Evolutionary conservation across 2,113 vertebrate genomes (phyloP).

Genomic region (western clawed frog (Xenopus tropicalis)): UCB_Xtro_10.0 CM004450.2:42932001-42932500

Average conservation of each 20-base stretch:
- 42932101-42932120: conserved; percentile 33
- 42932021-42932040: background rate
- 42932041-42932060: conserved; percentile 12
- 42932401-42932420: too few species aligned
- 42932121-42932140: conserved; percentile 24
- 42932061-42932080: conserved; percentile 30
- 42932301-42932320: background rate
- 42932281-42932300: background rate
- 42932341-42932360: too few species aligned
- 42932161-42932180: conserved; percentile 2
- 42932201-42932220: conserved; percentile 11
- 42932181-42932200: conserved; percentile 2
- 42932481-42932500: too few species aligned
- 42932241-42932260: conserved; percentile 33
- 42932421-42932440: too few species aligned
- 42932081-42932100: conserved; percentile 39
- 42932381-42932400: too few species aligned
- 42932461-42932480: too few species aligned
- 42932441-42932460: too few species aligned
- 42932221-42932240: conserved; percentile 14
- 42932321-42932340: too few species aligned
- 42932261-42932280: background rate
- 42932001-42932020: conserved; percentile 5
- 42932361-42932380: too few species aligned
- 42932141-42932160: conserved; percentile 26